Evolutionary conservation across 2,888 invertebrate genomes (phyloP), one percentile per base, ranked within the genome.

Genomic region (Polia nebulosa): DNA sequence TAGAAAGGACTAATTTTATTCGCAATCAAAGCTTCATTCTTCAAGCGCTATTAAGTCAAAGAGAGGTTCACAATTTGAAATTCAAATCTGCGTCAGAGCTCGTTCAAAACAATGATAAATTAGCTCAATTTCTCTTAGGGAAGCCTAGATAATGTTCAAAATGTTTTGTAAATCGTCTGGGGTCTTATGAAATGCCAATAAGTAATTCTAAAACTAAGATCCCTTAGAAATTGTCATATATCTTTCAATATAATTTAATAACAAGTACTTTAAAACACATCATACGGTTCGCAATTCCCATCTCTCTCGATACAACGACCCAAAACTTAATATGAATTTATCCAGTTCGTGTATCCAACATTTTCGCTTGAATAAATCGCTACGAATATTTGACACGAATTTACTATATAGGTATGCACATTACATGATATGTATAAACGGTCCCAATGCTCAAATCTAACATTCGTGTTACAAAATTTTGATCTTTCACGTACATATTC

Each of bases 71-170:
- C 15, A 55, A 82, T 78, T 83, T 80, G 80, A 80, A 78, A 75
- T 83, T 75, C 72, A 75, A 78, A 83, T 80, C 56, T n/a, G 45
- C 44, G 47, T 63, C 32, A 57, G 41, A 60, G 67, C 52, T 69
- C 41, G 66, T 60, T 71, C 39, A 64, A 58, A 66, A 76, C 67
- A 72, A 76, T 68, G 67, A 76, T 71, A 69, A 78, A 80, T 76
- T 76, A 66, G 70, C 58, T 71, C 53, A 41, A 76, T 76, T 70
- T 69, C 47, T 58, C 56, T 76, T 58, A 56, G 53, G 57, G 47
- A 68, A 68, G 27, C 47, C 62, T 72, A 59, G 60, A 63, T 78
- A 73, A 79, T 61, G 68, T 72, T 74, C 47, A 3, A 55, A 63
- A 63, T 53, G 44, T 49, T 57, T 53, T 55, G 58, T 65, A 49